Base-by-base conservation (phyloP, 2,888 invertebrate species). In the Eupithecia centaureata region DNA sequence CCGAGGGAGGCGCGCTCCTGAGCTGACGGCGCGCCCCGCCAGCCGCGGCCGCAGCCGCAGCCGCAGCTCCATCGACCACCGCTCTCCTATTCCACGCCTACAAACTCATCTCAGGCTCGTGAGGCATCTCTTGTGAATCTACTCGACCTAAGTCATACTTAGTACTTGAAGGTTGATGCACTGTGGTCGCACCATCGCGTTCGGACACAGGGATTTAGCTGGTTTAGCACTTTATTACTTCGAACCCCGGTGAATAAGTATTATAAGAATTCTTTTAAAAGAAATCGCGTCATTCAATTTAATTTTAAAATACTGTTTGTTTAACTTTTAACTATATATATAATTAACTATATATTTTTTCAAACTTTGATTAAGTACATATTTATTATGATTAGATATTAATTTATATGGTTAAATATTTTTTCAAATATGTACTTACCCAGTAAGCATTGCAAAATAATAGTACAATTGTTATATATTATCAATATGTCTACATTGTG, bases 1-100 rank as follows among this genome's bases (percentile, higher is more conserved):
- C 97, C 97, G 88, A 96, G 97, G 89, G 96, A 96, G 78, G 95
- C 94, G 85, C 97, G 95, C 90, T 95, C 95, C 94, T 95, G 85
- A 90, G 89, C 84, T 82, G 86, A 81, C 82, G 57, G 38, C 68
- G 70, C n/a, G n/a, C n/a, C 73, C 63, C 64, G 67, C 67, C 30
- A 71, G 52, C 64, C 61, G 63, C 67, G 47, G 71, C 66, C n/a
- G n/a, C n/a, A n/a, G n/a, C n/a, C n/a, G n/a, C n/a, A n/a, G 63
- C 64, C 62, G 68, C 28, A 51, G 56, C 63, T 35, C 56, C 5
- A 30, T 58, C 15, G 27, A 47, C 56, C 61, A 15, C 30, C 12
- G 47, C 63, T 28, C 13, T 54, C 57, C 62, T 67, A 51, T 70
- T 59, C 68, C 68, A 67, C 74, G 65, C 76, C 76, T 77, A 73